Conservation (phyloP, 2,888 invertebrate genomes). For the Odontocerum albicorne region DNA sequence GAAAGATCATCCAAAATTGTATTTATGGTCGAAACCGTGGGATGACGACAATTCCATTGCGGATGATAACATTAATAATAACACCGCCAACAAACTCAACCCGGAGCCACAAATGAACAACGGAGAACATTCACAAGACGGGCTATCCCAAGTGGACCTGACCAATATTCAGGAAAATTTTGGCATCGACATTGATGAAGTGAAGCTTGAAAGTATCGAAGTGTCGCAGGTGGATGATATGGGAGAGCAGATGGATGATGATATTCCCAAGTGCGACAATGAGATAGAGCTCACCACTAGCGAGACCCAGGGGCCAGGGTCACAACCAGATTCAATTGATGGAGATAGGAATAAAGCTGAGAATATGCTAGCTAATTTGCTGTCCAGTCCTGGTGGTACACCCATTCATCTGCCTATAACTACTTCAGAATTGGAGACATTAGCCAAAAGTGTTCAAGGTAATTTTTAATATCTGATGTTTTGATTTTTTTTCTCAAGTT, state of each 20-base stretch:
- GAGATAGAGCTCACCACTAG: constrained; percentile 21
- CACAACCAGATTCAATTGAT: constrained; percentile 6
- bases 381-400: constrained; percentile 48
- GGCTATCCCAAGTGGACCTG: too few species aligned
- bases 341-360: constrained; percentile 37
- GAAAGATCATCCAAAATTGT: constrained; percentile 82
- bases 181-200: neutral
- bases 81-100: neutral
- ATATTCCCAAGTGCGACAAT: constrained; percentile 25
- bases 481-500: too few species aligned
- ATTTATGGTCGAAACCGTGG: constrained; percentile 86
- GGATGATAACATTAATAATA: constrained; percentile 1
- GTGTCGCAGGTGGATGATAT: constrained; percentile 10
- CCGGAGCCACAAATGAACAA: neutral
- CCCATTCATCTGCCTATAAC: constrained; percentile 51
- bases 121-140: neutral
- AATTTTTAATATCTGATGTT: too few species aligned
- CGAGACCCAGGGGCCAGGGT: constrained; percentile 16
- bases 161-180: too few species aligned
- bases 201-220: constrained; percentile 8
- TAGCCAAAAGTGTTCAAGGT: constrained; percentile 54
- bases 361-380: constrained; percentile 39
- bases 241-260: constrained; percentile 11
- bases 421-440: constrained; percentile 48
- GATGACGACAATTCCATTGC: constrained; percentile 43